phyloP scores from a whole-genome alignment of 2,888 invertebrate species.

The Mantis religiosa region DNA sequence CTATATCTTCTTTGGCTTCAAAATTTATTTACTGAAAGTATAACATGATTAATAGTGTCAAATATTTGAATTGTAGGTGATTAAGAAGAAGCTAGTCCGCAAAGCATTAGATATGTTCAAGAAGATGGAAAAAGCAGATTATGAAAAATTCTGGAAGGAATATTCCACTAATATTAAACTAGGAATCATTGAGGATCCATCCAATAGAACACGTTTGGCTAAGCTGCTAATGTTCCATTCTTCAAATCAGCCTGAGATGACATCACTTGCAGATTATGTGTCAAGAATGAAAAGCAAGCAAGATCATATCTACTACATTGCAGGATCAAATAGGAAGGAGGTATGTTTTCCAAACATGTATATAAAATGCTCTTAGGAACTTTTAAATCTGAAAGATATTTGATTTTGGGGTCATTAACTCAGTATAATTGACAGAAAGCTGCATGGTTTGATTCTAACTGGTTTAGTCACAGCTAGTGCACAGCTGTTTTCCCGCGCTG shows the following conservation, averaged over 20 bases:
- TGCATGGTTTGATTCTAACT: too few species aligned
- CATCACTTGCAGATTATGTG: slow-evolving; percentile 84
- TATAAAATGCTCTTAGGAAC: too few species aligned
- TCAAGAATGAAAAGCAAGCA: slow-evolving; percentile 93
- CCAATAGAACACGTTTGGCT: slow-evolving; percentile 91
- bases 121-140: slow-evolving; percentile 86
- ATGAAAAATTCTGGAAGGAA: slow-evolving; percentile 96
- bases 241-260: slow-evolving; percentile 62
- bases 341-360: background rate
- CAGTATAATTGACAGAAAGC: too few species aligned
- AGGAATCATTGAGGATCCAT: slow-evolving; percentile 96
- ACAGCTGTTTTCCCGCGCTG: too few species aligned
- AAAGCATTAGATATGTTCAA: slow-evolving; percentile 98
- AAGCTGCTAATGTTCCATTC: slow-evolving; percentile 90
- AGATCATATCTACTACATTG: slow-evolving; percentile 93
- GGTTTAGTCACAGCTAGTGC: too few species aligned
- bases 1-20: background rate
- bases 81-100: slow-evolving; percentile 96
- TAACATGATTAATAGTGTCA: too few species aligned
- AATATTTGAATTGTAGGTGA: slow-evolving; percentile 54
- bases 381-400: too few species aligned
- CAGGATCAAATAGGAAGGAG: slow-evolving; percentile 70
- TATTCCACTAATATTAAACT: slow-evolving; percentile 96
- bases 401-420: too few species aligned
- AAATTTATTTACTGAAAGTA: too few species aligned